Percentiles rank a stretch among this genome's conserved stretches.
Conservation (phyloP, 2,797 vertebrate genomes). For the Gymnodraco acuticeps region DNA sequence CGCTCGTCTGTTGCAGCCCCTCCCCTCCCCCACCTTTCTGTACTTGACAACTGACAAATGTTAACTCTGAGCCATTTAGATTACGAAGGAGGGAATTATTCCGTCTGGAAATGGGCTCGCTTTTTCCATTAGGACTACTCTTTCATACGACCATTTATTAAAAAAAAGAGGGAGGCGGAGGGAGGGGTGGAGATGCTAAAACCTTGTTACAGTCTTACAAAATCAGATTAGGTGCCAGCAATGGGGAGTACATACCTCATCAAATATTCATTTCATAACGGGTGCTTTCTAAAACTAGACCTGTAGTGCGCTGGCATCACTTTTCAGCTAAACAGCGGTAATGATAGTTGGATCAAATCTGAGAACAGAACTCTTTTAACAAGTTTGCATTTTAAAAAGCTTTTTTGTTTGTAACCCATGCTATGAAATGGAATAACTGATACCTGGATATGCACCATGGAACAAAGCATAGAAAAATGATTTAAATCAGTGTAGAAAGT, state of each 20-base stretch:
- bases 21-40: conserved; percentile 50
- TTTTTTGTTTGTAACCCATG: conserved; percentile 33
- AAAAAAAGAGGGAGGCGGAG: conserved; percentile 42
- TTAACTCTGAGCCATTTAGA: conserved; percentile 85
- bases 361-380: conserved; percentile 37
- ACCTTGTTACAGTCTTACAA: conserved; percentile 86
- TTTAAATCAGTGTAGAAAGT: conserved; percentile 40
- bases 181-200: conserved; percentile 75
- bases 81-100: conserved; percentile 84
- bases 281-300: conserved; percentile 79
- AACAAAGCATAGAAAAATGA: conserved; percentile 36
- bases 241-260: conserved; percentile 85
- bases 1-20: conserved; percentile 47
- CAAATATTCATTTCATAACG: conserved; percentile 89
- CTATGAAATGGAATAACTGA: conserved; percentile 50
- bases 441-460: conserved; percentile 18
- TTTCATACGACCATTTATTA: conserved; percentile 84
- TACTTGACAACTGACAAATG: conserved; percentile 86
- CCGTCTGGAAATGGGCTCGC: conserved; percentile 81
- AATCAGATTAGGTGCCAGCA: conserved; percentile 87
- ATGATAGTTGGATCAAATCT: conserved; percentile 14
- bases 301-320: conserved; percentile 49
- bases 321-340: conserved; percentile 47
- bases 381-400: conserved; percentile 38
- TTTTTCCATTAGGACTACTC: conserved; percentile 85